Evolutionary conservation across 2,113 vertebrate species (phyloP).

Genomic region (Fulmarus glacialis): DNA sequence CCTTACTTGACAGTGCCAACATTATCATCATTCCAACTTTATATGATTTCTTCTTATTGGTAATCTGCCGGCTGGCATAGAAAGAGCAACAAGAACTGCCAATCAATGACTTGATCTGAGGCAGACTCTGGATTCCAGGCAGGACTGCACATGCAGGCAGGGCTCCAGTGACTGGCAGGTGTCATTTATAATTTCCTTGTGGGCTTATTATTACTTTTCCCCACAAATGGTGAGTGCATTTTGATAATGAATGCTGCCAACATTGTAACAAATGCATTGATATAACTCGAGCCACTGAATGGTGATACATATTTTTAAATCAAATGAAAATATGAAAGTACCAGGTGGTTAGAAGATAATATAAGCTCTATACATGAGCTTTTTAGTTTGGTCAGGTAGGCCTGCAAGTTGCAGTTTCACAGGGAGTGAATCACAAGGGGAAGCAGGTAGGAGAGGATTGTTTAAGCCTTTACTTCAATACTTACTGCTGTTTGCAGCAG

Average conservation of each 20-base stretch:
- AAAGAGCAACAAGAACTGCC: not conserved
- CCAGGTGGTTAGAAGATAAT: not conserved
- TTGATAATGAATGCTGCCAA: not conserved
- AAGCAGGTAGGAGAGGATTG: not conserved
- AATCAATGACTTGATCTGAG: not conserved
- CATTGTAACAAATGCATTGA: not conserved
- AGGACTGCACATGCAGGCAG: not conserved
- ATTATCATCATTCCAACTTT: not conserved
- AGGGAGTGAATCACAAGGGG: not conserved
- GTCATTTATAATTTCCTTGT: not conserved
- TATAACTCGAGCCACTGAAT: not conserved
- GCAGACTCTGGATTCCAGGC: not conserved
- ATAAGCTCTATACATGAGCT: not conserved
- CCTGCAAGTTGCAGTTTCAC: not conserved
- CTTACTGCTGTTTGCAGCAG: slow-evolving; percentile 38
- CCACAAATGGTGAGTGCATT: not conserved
- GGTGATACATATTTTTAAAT: not conserved
- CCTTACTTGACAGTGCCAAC: not conserved
- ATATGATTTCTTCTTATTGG: not conserved
- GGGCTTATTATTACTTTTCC: not conserved
- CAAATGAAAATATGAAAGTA: not conserved
- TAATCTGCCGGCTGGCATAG: not conserved
- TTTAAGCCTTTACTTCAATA: not conserved
- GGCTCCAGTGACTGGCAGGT: not conserved
- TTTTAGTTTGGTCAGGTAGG: not conserved